Base-by-base conservation (phyloP, 2,888 invertebrate species). In the Hetaerina titia region DNA sequence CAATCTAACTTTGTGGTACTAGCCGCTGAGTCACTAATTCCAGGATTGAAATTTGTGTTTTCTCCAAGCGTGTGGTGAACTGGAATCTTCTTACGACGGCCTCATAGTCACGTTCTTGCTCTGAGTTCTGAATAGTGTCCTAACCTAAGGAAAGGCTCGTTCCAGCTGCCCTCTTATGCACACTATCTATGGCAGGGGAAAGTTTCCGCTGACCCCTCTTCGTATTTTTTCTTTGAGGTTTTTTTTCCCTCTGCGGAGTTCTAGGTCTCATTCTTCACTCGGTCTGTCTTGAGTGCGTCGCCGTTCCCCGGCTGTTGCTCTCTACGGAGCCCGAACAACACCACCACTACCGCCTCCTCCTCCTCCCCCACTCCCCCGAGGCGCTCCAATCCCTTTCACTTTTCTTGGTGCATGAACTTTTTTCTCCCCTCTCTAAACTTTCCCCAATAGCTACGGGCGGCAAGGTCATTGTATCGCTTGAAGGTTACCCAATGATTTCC, bases 401-500 rank as follows among this genome's bases (percentile, higher is more conserved):
- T 81, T 81, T 31, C 81, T 81, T 81, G 81, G 81, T 22, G 81
- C 81, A 22, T 81, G 81, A 81, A 81, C 81, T 81, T 22, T 81
- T 81, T 31, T 25, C 74, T 8, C 25, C 69, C 69, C 69, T 22
- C 69, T 69, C 69, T n/a, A 69, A 81, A 81, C 81, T 81, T 81
- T 81, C 81, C 81, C 69, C 69, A 15, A 11, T 31, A 9, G 81
- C 81, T 31, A 31, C 81, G 22, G 22, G 31, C 13, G 22, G 22
- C 69, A 81, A 81, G 81, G 81, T 81, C 81, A 31, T 31, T 4
- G 81, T 11, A 81, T 81, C 25, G 81, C 81, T 81, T 81, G 81
- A 81, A 81, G 81, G 81, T 81, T 81, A 81, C 81, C 81, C 81
- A 81, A 81, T 81, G 81, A 81, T 81, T 81, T 81, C 81, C 31